These are phyloP conservation scores for Orcinus orca DNA, from an alignment of 2,113 vertebrate species.

Conservation along the genomic window DNA sequence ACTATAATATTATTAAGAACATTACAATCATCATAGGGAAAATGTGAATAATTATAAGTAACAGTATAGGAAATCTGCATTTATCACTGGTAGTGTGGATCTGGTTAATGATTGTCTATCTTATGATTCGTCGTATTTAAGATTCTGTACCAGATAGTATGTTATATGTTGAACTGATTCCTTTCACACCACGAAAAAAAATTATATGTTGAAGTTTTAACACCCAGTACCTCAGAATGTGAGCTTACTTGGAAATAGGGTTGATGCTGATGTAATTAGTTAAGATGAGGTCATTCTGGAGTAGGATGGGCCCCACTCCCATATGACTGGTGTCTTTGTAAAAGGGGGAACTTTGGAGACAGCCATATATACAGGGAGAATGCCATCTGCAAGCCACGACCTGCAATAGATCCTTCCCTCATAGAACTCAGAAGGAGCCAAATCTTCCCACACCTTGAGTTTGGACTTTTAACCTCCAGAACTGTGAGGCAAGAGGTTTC, in stretches of 20 bases:
- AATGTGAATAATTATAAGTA: background rate
- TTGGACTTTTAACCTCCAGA: background rate
- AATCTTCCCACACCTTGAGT: fast-evolving
- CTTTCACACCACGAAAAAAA: fast-evolving
- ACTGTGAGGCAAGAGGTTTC: background rate
- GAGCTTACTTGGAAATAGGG: background rate
- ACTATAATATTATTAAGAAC: background rate
- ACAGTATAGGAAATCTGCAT: background rate
- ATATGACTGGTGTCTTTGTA: background rate
- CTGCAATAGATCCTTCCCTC: background rate
- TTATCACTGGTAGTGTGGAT: background rate
- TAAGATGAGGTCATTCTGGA: background rate
- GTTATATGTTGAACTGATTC: background rate
- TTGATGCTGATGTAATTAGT: background rate
- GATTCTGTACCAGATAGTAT: background rate
- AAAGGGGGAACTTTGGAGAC: background rate
- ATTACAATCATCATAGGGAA: background rate
- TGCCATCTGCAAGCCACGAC: background rate
- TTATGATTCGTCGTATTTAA: background rate
- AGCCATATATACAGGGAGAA: background rate
- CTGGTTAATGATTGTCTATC: background rate
- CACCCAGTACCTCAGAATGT: background rate
- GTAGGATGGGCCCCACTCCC: background rate
- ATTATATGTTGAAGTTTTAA: background rate
- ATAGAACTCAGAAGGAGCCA: background rate